Base-by-base conservation (phyloP, 2,888 invertebrate genomes). In the Chaitophorus viminalis region DNA sequence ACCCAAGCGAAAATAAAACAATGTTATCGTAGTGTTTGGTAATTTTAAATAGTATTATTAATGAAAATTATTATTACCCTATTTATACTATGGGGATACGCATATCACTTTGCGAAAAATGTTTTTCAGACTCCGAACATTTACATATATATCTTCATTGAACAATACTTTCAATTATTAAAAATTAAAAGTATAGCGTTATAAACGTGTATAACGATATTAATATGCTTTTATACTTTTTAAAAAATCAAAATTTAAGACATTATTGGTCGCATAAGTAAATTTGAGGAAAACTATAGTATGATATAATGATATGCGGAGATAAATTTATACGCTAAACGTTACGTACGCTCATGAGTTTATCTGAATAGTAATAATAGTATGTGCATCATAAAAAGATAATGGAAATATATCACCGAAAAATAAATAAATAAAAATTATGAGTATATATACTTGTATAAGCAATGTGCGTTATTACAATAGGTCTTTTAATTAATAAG, bases 21-120 rank as follows among this genome's bases (percentile, higher is more conserved):
- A 74, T 74, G 74, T 82, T 60, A 74, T 60, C 60, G 29, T 14
- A 5, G 36, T 54, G 74, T 82, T 82, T 6, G 74, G 36, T 8
- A 60, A 60, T 14, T 82, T 82, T 54, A 54, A 36, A 54, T 54
- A 54, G 29, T 25, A 82, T 74, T 74, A 33, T 6, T 60, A 74
- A 74, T 36, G 9, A 18, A 39, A 39, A n/a, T 74, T 36, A 29
- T 3, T 65, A 33, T 79, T 65, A 36, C 1, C 6, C 68, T 11
- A 3, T 6, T 79, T 65, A 36, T 11, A 29, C 68, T 11, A 3
- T 6, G n/a, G 29, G 5, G n/a, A n/a, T 68, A 29, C 1, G 21
- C 60, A 25, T 25, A 25, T 25, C 21, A 60, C 60, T 60, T 9
- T 5, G 60, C 3, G 21, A 1, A 60, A 60, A 60, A 60, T 25